Base-by-base conservation (phyloP, 2,888 invertebrate genomes). In the Romanomermis culicivorax region DNA sequence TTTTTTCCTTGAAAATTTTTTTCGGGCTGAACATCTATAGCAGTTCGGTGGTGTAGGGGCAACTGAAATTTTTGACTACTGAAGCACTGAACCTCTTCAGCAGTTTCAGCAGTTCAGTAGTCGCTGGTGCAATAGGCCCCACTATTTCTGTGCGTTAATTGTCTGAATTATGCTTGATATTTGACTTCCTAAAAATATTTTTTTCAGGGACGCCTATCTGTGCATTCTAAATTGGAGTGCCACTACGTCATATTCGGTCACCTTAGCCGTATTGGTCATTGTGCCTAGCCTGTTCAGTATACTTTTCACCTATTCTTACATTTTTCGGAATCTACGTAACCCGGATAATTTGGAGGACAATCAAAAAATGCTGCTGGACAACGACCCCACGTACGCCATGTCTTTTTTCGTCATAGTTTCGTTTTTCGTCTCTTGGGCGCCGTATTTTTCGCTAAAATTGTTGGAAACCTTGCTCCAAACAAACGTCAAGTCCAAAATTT, bases 151-250 rank as follows among this genome's bases (percentile, higher is more conserved):
- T n/a, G n/a, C n/a, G n/a, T n/a, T n/a, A n/a, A n/a, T n/a, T n/a
- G n/a, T n/a, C n/a, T n/a, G n/a, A n/a, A n/a, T n/a, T n/a, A n/a
- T n/a, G n/a, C n/a, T n/a, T n/a, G n/a, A n/a, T n/a, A n/a, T n/a
- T n/a, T n/a, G n/a, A n/a, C n/a, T n/a, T n/a, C n/a, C n/a, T n/a
- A n/a, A n/a, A n/a, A n/a, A n/a, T n/a, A n/a, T n/a, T n/a, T n/a
- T n/a, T n/a, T n/a, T n/a, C n/a, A n/a, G n/a, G 61, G 81, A 87
- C 64, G 83, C 86, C 17, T 84, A 82, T 72, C 82, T 95, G 63
- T 95, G 95, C 72, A 85, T 91, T 80, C 78, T 93, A 60, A 87
- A 93, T 71, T 91, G 91, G 85, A 83, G 85, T 64, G 85, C 85
- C 64, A 91, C 93, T 77, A 83, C 85, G 62, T 91, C 93, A 29